Evolutionary conservation across 2,113 vertebrate species (phyloP).

Genomic region (Ceyx margarethae): DNA sequence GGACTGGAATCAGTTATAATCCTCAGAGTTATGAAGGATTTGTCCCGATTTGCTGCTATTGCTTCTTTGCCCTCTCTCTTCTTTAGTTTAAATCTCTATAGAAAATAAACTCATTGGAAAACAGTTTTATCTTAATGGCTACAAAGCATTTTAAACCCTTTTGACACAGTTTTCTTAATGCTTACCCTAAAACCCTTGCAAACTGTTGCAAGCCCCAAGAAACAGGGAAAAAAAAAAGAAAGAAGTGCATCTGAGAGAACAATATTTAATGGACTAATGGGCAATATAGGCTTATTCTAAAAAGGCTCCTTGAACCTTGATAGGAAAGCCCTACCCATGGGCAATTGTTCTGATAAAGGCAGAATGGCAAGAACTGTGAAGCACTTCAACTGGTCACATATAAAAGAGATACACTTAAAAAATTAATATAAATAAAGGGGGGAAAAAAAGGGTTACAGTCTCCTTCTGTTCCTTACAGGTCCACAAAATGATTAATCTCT

Average conservation of each 20-base stretch:
- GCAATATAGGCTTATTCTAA: not conserved
- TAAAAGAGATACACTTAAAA: not conserved
- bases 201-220: not conserved
- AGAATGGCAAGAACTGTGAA: not conserved
- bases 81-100: not conserved
- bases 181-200: not conserved
- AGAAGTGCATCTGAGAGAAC: not conserved
- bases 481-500: not conserved
- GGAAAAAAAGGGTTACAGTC: not conserved
- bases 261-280: not conserved
- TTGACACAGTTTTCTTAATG: not conserved
- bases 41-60: not conserved
- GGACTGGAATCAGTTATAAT: not conserved
- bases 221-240: not conserved
- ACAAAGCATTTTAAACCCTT: not conserved
- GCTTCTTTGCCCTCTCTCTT: not conserved
- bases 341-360: not conserved
- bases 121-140: not conserved
- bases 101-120: not conserved
- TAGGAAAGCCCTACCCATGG: not conserved
- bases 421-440: not conserved
- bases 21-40: not conserved
- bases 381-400: not conserved
- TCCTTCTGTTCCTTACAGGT: not conserved
- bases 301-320: not conserved